phyloP scores from a whole-genome alignment of 1,140 invertebrate genomes.

The Caenorhabditis tropicalis region DNA sequence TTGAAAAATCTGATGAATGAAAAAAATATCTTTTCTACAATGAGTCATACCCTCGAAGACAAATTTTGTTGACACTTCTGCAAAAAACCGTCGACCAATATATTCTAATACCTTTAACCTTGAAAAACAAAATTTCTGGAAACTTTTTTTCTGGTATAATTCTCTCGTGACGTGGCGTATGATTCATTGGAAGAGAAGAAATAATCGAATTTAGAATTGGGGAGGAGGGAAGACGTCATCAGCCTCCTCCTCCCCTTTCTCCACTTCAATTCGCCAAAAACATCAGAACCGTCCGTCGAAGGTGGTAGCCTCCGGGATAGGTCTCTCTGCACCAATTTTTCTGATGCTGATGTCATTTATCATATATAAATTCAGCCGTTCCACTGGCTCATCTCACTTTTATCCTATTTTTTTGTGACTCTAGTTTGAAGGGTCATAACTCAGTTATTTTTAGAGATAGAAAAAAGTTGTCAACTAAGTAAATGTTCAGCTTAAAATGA shows the following conservation, averaged over 20 bases:
- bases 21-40: too few species aligned
- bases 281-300: constrained; percentile 36
- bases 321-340: neutral
- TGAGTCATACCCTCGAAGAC: neutral
- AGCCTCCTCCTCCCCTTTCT: neutral
- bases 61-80: neutral
- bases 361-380: neutral
- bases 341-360: neutral
- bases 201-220: constrained; percentile 12
- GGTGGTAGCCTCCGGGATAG: neutral
- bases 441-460: too few species aligned
- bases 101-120: neutral
- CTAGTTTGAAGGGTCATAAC: too few species aligned
- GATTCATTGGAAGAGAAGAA: neutral
- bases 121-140: neutral
- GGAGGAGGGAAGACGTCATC: neutral
- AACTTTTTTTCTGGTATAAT: too few species aligned
- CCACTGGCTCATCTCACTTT: neutral
- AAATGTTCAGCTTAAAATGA: too few species aligned
- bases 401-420: neutral
- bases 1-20: too few species aligned
- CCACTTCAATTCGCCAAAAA: constrained; percentile 30
- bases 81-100: neutral
- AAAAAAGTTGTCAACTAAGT: too few species aligned
- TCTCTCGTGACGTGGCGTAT: constrained; percentile 5